Percentiles rank a stretch among this genome's conserved stretches.
phyloP scores from a whole-genome alignment of 2,113 vertebrate species.

The Cheilinus undulatus region DNA sequence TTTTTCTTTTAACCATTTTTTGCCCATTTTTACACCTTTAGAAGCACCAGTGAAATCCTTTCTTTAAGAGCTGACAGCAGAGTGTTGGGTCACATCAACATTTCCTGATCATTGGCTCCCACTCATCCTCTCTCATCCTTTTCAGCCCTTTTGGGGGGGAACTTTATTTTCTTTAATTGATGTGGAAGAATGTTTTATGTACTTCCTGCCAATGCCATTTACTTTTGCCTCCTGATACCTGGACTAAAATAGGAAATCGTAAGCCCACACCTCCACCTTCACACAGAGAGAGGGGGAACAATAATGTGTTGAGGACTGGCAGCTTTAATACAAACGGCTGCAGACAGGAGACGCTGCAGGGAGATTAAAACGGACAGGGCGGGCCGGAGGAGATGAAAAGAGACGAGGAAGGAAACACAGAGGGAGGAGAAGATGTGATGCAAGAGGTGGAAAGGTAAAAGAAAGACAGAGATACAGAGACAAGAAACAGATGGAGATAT shows the following conservation, averaged over 20 bases:
- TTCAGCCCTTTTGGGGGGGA: too few relatives aligned
- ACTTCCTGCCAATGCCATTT: slow-evolving; percentile 7
- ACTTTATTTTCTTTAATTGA: not conserved
- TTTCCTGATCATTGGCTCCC: too few relatives aligned
- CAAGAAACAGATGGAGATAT: slow-evolving; percentile 11
- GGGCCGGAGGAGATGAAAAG: slow-evolving; percentile 7
- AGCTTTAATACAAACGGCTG: slow-evolving; percentile 20
- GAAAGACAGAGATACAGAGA: slow-evolving; percentile 11
- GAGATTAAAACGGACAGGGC: slow-evolving; percentile 39
- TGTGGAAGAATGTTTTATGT: not conserved
- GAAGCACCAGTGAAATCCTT: too few relatives aligned
- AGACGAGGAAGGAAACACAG: not conserved
- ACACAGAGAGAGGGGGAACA: slow-evolving; percentile 17
- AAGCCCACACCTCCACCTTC: not conserved
- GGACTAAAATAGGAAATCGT: not conserved
- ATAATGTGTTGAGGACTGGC: not conserved
- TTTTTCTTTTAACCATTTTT: too few relatives aligned
- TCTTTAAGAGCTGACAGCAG: too few relatives aligned
- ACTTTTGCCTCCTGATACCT: not conserved
- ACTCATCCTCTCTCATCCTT: too few relatives aligned
- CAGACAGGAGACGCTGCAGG: slow-evolving; percentile 2
- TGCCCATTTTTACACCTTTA: too few relatives aligned
- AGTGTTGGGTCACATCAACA: too few relatives aligned
- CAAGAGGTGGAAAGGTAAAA: slow-evolving; percentile 55
- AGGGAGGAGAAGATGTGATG: slow-evolving; percentile 44